A percentile compares a stretch with the other conserved stretches of the same genome.
Evolutionary conservation across 2,797 vertebrate genomes (phyloP).

Genomic region (Bovichtus diacanthus): DNA sequence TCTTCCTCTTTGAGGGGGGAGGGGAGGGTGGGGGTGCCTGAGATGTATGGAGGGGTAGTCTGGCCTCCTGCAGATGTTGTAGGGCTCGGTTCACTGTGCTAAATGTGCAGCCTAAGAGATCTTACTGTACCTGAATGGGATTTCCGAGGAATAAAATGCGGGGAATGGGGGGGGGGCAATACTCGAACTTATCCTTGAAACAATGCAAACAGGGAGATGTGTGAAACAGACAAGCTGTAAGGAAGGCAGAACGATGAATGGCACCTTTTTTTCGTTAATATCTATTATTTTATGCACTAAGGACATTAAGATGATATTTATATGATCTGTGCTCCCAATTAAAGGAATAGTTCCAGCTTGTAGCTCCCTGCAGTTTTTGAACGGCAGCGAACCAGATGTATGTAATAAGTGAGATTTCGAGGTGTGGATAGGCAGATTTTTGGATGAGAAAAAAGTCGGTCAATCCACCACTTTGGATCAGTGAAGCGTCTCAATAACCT

Average conservation of each 20-base stretch:
- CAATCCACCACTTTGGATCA: neutral
- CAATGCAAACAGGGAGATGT: conserved; percentile 32
- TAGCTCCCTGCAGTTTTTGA: neutral
- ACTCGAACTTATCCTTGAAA: conserved; percentile 51
- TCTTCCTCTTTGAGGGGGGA: conserved; percentile 30
- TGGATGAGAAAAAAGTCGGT: neutral
- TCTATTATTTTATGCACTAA: neutral
- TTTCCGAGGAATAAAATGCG: conserved; percentile 44
- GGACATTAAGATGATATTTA: conserved; percentile 4
- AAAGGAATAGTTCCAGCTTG: neutral
- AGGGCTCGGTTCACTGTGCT: conserved; percentile 18
- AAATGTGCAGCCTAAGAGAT: conserved; percentile 24
- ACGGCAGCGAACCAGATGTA: neutral
- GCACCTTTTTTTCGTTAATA: neutral
- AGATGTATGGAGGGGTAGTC: conserved; percentile 10
- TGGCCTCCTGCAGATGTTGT: conserved; percentile 51
- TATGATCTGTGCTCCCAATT: neutral
- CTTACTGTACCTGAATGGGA: conserved; percentile 43
- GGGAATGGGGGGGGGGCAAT: too few species aligned
- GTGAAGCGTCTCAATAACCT: neutral
- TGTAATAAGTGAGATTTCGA: neutral
- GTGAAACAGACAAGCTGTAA: conserved; percentile 29
- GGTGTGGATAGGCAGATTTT: neutral
- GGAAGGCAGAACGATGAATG: conserved; percentile 23
- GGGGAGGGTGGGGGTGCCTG: conserved; percentile 12